Percentiles rank a stretch among this genome's conserved stretches.
phyloP scores from a whole-genome alignment of 2,113 vertebrate species.

The Hypanus sabinus region DNA sequence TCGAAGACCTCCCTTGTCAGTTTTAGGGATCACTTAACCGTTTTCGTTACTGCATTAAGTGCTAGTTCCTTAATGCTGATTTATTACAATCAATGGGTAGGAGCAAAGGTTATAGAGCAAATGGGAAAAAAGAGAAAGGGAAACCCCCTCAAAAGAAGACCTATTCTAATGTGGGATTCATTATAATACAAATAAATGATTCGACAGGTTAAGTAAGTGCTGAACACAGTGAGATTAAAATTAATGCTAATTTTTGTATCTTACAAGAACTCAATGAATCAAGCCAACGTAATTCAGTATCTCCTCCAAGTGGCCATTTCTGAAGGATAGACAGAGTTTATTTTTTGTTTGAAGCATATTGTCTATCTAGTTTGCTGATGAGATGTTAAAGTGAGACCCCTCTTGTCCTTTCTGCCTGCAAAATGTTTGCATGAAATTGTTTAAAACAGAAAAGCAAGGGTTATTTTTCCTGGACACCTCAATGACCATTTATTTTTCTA shows the following conservation, averaged over 20 bases:
- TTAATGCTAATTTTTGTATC: conserved; percentile 15
- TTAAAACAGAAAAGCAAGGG: background rate
- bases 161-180: background rate
- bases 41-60: background rate
- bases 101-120: background rate
- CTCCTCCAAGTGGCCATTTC: background rate
- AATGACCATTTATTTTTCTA: background rate
- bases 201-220: conserved; percentile 13
- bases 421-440: background rate
- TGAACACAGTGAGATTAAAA: conserved; percentile 8
- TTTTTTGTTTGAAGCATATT: background rate
- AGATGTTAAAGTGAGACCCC: background rate
- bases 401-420: too few species aligned
- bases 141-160: background rate
- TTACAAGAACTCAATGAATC: background rate
- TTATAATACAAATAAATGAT: background rate
- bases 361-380: too few species aligned
- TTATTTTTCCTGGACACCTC: background rate
- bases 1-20: background rate
- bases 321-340: background rate
- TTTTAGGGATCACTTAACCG: background rate
- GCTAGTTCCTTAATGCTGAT: background rate
- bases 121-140: background rate
- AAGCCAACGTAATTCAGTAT: background rate
- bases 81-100: background rate